Percentiles rank a stretch among this genome's conserved stretches.
Evolutionary conservation across 2,888 invertebrate genomes (phyloP).

Genomic region (Drosophila melanosoma): DNA sequence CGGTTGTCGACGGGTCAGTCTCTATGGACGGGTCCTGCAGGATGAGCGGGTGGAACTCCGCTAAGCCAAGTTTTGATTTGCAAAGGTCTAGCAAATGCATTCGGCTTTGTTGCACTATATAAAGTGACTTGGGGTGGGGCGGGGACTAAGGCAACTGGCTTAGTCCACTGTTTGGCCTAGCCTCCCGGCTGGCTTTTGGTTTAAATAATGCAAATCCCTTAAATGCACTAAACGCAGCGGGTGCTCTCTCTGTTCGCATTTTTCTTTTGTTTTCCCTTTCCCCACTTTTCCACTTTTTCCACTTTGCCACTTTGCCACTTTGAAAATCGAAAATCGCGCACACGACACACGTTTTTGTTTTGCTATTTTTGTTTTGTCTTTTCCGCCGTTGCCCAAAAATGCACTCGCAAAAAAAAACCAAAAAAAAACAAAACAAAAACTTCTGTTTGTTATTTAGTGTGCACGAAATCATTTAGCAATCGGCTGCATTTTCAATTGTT

Average conservation of each 20-base stretch:
- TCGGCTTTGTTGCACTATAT: slow-evolving; percentile 53
- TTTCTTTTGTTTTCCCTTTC: slow-evolving; percentile 8
- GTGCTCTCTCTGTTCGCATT: slow-evolving; percentile 17
- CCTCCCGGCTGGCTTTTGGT: slow-evolving; percentile 38
- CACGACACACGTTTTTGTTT: slow-evolving; percentile 64
- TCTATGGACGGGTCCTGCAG: not conserved
- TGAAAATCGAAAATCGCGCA: slow-evolving; percentile 62
- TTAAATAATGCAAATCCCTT: slow-evolving; percentile 77
- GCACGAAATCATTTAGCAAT: slow-evolving; percentile 67
- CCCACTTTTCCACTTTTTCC: not conserved
- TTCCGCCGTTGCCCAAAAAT: slow-evolving; percentile 47
- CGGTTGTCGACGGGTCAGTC: slow-evolving; percentile 16
- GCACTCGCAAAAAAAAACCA: slow-evolving; percentile 23
- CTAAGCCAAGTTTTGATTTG: slow-evolving; percentile 67
- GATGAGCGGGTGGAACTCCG: slow-evolving; percentile 4
- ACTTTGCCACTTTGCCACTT: slow-evolving; percentile 11
- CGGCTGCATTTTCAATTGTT: slow-evolving; percentile 49
- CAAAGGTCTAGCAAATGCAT: slow-evolving; percentile 47
- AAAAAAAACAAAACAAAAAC: slow-evolving; percentile 19
- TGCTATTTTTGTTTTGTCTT: slow-evolving; percentile 32
- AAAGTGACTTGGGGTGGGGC: slow-evolving; percentile 13
- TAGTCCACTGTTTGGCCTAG: slow-evolving; percentile 4
- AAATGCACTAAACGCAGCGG: slow-evolving; percentile 73
- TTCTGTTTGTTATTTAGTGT: slow-evolving; percentile 68
- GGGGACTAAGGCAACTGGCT: slow-evolving; percentile 17